Conservation (phyloP, 2,888 invertebrate species). For the Serripes groenlandicus region DNA sequence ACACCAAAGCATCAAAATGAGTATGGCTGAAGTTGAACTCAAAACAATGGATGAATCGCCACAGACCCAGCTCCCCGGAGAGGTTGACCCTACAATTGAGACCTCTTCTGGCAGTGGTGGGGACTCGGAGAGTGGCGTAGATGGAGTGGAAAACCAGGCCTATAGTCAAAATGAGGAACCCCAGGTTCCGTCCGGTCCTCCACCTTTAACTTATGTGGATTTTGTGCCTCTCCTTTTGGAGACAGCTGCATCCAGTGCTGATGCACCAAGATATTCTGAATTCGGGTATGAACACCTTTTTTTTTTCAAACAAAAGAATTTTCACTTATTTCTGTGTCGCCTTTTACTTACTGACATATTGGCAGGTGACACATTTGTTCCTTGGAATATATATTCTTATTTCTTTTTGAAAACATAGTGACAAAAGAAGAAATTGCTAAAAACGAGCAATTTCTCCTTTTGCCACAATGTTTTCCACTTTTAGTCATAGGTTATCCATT, state of each 20-base stretch:
- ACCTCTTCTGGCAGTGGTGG: not conserved
- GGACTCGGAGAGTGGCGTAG: not conserved
- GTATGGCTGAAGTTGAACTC: conserved; percentile 38
- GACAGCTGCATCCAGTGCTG: conserved; percentile 49
- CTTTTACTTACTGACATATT: too few relatives aligned
- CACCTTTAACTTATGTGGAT: conserved; percentile 74
- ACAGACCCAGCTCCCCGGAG: not conserved
- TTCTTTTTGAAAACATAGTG: too few relatives aligned
- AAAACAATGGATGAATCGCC: conserved; percentile 18
- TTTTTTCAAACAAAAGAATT: too few relatives aligned
- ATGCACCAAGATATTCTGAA: conserved; percentile 68
- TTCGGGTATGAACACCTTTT: too few relatives aligned
- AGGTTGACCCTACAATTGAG: not conserved
- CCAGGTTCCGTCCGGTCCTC: conserved; percentile 9
- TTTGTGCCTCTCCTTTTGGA: conserved; percentile 70
- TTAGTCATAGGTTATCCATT: too few relatives aligned
- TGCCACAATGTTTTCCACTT: too few relatives aligned
- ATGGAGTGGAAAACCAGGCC: conserved; percentile 48
- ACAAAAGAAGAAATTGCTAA: too few relatives aligned
- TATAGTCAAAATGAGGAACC: conserved; percentile 8
- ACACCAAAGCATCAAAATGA: not conserved
- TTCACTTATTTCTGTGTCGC: too few relatives aligned
- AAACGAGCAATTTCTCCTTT: too few relatives aligned
- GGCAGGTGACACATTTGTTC: too few relatives aligned
- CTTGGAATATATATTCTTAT: too few relatives aligned